Base-by-base conservation (phyloP, 2,888 invertebrate species). In the Drosophila demipolita region DNA sequence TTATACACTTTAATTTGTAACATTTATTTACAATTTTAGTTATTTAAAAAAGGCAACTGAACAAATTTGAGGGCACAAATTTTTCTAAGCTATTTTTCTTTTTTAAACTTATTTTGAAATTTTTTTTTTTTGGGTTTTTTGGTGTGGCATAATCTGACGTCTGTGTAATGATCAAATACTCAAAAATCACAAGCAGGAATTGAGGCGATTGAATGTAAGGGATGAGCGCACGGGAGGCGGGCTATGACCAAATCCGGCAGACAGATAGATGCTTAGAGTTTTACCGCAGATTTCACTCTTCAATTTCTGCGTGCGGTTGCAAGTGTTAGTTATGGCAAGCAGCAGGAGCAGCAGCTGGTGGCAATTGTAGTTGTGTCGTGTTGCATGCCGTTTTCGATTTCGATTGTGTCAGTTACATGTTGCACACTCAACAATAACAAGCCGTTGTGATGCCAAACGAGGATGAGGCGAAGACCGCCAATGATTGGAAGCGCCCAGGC, bases 371-470 rank as follows among this genome's bases (percentile, higher is more conserved):
- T 57, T 83, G 83, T 80, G 82, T 80, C 84, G 68, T 81, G 78
- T 87, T 78, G 77, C 88, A 83, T 80, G 87, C 78, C 90, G 89
- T 86, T 90, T 86, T 88, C 87, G 89, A 88, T 90, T 86, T 81
- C 90, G 84, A 90, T 86, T 88, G 90, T 86, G 86, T 90, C 86
- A 89, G 70, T 86, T 90, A 86, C 86, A 86, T 81, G 90, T 88
- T 86, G 82, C 89, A 75, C 54, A 60, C 82, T 65, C 72, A 58
- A 70, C 69, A 55, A 53, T 38, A 55, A 40, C 55, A 72, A 69
- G 55, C 53, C 49, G 26, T 29, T 29, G 50, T n/a, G 50, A 52
- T 53, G 60, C 40, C 42, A 42, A 52, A 48, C 48, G 33, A 40
- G 55, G 38, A 40, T 59, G 58, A 20, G 60, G 45, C 35, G 26